Conservation (phyloP, 53 echinoderm and acorn worm species). For the Crossaster papposus region DNA sequence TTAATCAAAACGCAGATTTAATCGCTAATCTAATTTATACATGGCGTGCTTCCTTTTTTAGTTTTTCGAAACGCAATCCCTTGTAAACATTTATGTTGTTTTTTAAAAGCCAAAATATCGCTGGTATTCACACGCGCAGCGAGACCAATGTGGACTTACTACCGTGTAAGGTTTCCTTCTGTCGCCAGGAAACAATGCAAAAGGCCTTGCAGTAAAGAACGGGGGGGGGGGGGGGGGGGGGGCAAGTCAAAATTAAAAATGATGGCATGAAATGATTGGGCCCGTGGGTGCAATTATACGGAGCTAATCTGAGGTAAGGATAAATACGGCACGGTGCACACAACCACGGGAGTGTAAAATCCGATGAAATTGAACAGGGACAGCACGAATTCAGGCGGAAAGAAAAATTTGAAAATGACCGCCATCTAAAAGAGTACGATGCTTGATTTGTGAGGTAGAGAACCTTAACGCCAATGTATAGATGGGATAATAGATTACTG, state of each 20-base stretch:
- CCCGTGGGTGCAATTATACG: constrained; percentile 24
- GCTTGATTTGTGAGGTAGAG: not conserved
- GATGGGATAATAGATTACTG: not conserved
- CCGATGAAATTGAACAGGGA: constrained; percentile 16
- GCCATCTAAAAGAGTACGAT: not conserved
- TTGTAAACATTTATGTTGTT: too few species aligned
- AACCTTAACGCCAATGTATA: not conserved
- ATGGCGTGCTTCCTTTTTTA: not conserved
- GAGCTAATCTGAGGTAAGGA: constrained; percentile 16
- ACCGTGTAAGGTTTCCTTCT: not conserved
- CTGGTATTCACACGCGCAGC: too few species aligned
- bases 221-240: too few species aligned
- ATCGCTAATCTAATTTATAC: not conserved
- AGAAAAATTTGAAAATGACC: not conserved
- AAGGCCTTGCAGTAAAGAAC: not conserved
- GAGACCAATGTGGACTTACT: too few species aligned
- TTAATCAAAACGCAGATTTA: too few species aligned
- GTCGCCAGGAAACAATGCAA: not conserved
- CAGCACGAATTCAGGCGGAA: not conserved
- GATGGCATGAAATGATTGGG: not conserved
- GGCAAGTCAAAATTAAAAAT: not conserved
- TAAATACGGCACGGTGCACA: constrained; percentile 44
- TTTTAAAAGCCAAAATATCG: too few species aligned
- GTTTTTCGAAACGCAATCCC: not conserved
- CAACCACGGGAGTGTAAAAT: constrained; percentile 34